phyloP scores from a whole-genome alignment of 2,888 invertebrate species.

The Pecten maximus region DNA sequence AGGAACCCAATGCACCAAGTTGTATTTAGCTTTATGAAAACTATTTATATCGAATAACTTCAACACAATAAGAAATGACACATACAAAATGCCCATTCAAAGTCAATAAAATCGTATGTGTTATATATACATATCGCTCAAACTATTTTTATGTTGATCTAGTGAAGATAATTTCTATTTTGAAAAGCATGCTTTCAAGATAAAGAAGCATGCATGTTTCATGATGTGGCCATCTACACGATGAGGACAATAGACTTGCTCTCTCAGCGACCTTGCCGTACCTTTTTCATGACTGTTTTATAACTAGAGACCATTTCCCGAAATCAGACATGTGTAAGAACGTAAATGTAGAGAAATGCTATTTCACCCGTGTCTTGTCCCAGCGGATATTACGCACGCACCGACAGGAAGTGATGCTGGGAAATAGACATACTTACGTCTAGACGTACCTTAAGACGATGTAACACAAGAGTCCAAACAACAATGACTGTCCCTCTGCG shows the following conservation, averaged over 20 bases:
- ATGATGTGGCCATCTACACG: background rate
- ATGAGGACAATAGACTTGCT: background rate
- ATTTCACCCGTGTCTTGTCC: background rate
- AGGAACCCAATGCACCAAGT: background rate
- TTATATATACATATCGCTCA: too few relatives aligned
- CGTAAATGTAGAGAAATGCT: background rate
- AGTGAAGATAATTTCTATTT: too few relatives aligned
- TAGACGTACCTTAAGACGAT: background rate
- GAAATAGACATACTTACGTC: background rate
- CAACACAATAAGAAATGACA: too few relatives aligned
- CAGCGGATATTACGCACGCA: background rate
- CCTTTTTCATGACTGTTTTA: conserved; percentile 26
- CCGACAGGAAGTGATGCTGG: conserved; percentile 7
- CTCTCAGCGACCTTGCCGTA: background rate
- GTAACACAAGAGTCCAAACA: background rate
- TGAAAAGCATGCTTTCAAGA: background rate
- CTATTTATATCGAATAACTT: too few relatives aligned
- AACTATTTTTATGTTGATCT: too few relatives aligned
- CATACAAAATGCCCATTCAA: too few relatives aligned
- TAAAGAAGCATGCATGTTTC: background rate
- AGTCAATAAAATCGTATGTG: too few relatives aligned
- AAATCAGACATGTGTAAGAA: conserved; percentile 29
- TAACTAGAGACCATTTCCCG: background rate
- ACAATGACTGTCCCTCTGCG: background rate
- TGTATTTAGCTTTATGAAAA: background rate